Evolutionary conservation across 1,140 invertebrate genomes (phyloP).

Genomic region (Drosophila obscura): DNA sequence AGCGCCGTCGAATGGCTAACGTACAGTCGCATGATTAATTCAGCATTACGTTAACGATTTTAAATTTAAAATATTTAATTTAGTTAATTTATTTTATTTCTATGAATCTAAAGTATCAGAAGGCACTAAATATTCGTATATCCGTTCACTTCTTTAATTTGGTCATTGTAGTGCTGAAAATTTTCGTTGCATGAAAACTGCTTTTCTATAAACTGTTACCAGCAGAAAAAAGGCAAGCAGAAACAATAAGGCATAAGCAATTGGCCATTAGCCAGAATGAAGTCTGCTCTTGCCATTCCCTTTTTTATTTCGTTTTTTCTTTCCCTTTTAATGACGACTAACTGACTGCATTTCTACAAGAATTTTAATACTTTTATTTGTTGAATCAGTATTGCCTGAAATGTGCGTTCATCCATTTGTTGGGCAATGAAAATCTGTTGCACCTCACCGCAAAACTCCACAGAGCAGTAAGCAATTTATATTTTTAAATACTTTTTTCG

Average conservation of each 20-base stretch:
- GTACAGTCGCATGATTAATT: slow-evolving; percentile 8
- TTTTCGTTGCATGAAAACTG: slow-evolving; percentile 53
- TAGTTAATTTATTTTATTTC: too few relatives aligned
- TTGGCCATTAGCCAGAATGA: slow-evolving; percentile 51
- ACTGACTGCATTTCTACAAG: slow-evolving; percentile 32
- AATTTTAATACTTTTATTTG: slow-evolving; percentile 50
- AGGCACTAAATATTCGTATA: background rate
- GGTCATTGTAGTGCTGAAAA: slow-evolving; percentile 4
- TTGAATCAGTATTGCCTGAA: slow-evolving; percentile 4
- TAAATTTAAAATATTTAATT: background rate
- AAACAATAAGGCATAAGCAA: slow-evolving; percentile 71
- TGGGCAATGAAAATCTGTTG: slow-evolving; percentile 66
- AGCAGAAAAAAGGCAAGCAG: slow-evolving; percentile 22
- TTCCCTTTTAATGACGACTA: slow-evolving; percentile 33
- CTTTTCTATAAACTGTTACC: slow-evolving; percentile 20
- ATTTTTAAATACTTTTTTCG: slow-evolving; percentile 60
- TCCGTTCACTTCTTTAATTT: background rate
- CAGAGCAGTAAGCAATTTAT: slow-evolving; percentile 61
- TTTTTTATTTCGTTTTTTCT: slow-evolving; percentile 45
- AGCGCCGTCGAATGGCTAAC: slow-evolving; percentile 12
- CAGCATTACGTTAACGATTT: slow-evolving; percentile 19
- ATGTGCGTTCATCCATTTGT: slow-evolving; percentile 50
- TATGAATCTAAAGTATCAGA: too few relatives aligned
- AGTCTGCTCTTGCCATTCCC: slow-evolving; percentile 29
- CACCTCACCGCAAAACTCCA: slow-evolving; percentile 66